Evolutionary conservation across 2,113 vertebrate species (phyloP).

Genomic region (Procapra przewalskii): DNA sequence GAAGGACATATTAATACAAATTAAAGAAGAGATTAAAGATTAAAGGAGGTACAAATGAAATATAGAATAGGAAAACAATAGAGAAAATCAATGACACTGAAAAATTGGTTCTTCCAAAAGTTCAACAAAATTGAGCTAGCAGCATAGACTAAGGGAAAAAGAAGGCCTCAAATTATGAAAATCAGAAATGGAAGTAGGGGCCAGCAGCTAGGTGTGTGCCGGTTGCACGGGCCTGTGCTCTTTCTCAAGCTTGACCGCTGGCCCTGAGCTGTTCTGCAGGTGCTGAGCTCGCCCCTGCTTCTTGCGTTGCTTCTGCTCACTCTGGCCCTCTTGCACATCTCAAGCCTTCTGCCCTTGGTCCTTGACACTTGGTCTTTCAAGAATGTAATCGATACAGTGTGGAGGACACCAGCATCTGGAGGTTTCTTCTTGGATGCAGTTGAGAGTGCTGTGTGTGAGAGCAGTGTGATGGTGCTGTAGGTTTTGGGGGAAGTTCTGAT

Average conservation of each 20-base stretch:
- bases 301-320: background rate
- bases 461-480: slow-evolving; percentile 90
- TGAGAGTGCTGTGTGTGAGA: slow-evolving; percentile 81
- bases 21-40: background rate
- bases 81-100: background rate
- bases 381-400: slow-evolving; percentile 76
- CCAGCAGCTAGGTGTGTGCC: background rate
- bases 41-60: background rate
- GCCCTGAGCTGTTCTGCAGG: background rate
- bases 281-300: background rate
- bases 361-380: background rate
- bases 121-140: background rate
- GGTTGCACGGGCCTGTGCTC: background rate
- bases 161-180: background rate
- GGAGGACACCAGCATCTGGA: slow-evolving; percentile 81
- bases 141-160: background rate
- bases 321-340: background rate
- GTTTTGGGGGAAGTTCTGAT: slow-evolving; percentile 91
- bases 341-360: background rate
- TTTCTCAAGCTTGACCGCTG: background rate
- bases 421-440: slow-evolving; percentile 87
- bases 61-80: background rate
- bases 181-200: background rate
- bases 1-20: background rate
- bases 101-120: background rate